phyloP scores from a whole-genome alignment of 2,797 vertebrate genomes.

The Merluccius polli region DNA sequence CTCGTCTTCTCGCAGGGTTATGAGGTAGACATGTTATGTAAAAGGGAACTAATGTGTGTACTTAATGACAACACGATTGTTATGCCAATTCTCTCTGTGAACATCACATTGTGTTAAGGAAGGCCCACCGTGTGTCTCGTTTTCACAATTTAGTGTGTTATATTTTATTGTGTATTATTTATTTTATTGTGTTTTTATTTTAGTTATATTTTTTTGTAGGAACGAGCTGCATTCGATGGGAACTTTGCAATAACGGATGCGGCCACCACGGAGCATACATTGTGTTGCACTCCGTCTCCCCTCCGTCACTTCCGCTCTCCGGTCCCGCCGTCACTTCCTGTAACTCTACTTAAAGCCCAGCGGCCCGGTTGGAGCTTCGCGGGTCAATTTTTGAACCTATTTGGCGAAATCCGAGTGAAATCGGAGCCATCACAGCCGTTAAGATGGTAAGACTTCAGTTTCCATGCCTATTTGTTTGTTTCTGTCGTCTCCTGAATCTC shows the following conservation, averaged over 20 bases:
- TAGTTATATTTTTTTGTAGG: too few species aligned
- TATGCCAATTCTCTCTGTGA: too few species aligned
- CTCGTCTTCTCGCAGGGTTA: too few species aligned
- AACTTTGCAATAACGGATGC: neutral
- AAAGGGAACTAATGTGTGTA: too few species aligned
- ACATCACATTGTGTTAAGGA: too few species aligned
- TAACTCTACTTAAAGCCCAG: conserved; percentile 44
- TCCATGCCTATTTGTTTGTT: fast-evolving
- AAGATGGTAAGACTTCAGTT: conserved; percentile 68
- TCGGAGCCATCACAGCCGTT: conserved; percentile 75
- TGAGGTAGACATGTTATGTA: too few species aligned
- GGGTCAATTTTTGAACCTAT: conserved; percentile 68
- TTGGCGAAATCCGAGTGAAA: conserved; percentile 64
- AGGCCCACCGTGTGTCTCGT: neutral
- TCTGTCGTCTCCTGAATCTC: neutral
- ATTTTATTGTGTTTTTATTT: neutral
- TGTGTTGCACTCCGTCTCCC: neutral
- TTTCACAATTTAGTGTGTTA: neutral
- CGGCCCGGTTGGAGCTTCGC: conserved; percentile 32
- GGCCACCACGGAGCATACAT: neutral
- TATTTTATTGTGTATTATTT: neutral
- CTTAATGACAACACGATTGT: too few species aligned
- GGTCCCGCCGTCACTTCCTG: conserved; percentile 57
- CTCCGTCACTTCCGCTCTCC: neutral
- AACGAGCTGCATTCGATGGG: neutral